Base-by-base conservation (phyloP, 2,797 vertebrate species). In the Cirrhinus mrigala region DNA sequence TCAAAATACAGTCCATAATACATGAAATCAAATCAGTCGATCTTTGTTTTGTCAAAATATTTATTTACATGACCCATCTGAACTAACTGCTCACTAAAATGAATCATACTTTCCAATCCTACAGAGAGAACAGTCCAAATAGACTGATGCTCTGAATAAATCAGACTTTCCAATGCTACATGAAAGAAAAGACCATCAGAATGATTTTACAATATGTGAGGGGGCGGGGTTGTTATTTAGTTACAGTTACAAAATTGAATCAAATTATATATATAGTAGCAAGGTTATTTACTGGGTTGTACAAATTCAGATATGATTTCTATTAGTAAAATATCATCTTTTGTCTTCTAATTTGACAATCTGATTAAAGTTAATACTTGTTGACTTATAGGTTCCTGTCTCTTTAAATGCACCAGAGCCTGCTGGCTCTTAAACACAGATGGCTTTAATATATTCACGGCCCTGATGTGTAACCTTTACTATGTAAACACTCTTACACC, bases 401-500 rank as follows among this genome's bases (percentile, higher is more conserved):
- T 68, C 48, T 83, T 77, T 76, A 66, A 76, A 74, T 75, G 20
- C 73, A 75, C 40, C 62, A 58, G 56, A 86, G 40, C 6, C 22
- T 15, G 40, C 46, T 50, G 18, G 24, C 29, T 83, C 14, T 75
- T 24, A 29, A 80, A 33, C 68, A 74, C 68, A 84, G 58, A 22
- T 74, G 81, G 24, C 44, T 83, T 83, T 40, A 81, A 79, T 69
- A 84, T 52, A 68, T 46, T 52, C 37, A 81, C n/a, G 33, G 58
- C 18, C 50, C 56, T 83, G 58, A 79, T 74, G 58, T 74, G 33
- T 87, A 80, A 66, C 78, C 70, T 87, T 81, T 81, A 69, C 24
- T 18, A 68, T 83, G 50, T 84, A 87, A 81, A 84, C 77, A 87
- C 77, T 44, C 64, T 76, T 82, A 70, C 73, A 87, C 60, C 27